Conservation (phyloP, 2,797 vertebrate genomes). For the Sorex maritimensis region DNA sequence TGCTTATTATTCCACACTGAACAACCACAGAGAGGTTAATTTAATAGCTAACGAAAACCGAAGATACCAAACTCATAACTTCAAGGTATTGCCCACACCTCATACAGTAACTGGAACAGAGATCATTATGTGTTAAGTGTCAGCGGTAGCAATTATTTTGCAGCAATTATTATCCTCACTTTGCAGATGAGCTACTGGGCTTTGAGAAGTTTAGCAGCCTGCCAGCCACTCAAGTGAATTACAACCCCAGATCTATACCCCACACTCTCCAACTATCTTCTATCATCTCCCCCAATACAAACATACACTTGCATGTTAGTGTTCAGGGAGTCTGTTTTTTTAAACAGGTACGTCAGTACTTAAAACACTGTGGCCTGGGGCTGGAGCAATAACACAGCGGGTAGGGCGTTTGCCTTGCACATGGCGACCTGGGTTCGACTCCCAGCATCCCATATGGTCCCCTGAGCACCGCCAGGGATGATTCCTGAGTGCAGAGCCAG, state of each 20-base stretch:
- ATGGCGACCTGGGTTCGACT: too few relatives aligned
- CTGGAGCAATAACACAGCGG: too few relatives aligned
- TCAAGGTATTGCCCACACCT: conserved; percentile 9
- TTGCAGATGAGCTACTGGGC: conserved; percentile 34
- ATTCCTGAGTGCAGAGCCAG: too few relatives aligned
- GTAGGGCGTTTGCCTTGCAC: too few relatives aligned
- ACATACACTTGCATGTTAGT: background rate
- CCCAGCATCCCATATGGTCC: too few relatives aligned
- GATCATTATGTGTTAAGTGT: conserved; percentile 4
- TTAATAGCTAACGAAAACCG: conserved; percentile 41
- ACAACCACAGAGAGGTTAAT: conserved; percentile 1
- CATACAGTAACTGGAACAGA: conserved; percentile 39
- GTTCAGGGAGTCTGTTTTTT: conserved; percentile 45
- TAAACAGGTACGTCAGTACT: conserved; percentile 24
- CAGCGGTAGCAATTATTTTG: conserved; percentile 23
- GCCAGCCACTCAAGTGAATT: conserved; percentile 30
- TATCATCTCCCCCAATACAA: background rate
- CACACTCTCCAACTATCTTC: background rate
- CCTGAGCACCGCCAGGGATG: too few relatives aligned
- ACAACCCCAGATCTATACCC: conserved; percentile 48
- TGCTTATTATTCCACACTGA: conserved; percentile 48
- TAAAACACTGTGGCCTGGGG: conserved; percentile 35
- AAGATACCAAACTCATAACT: conserved; percentile 23
- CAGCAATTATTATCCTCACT: conserved; percentile 46
- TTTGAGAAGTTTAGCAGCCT: conserved; percentile 50